Evolutionary conservation across 2,113 vertebrate genomes (phyloP), one percentile per base, ranked within the genome.

Genomic region (Edolisoma coerulescens): DNA sequence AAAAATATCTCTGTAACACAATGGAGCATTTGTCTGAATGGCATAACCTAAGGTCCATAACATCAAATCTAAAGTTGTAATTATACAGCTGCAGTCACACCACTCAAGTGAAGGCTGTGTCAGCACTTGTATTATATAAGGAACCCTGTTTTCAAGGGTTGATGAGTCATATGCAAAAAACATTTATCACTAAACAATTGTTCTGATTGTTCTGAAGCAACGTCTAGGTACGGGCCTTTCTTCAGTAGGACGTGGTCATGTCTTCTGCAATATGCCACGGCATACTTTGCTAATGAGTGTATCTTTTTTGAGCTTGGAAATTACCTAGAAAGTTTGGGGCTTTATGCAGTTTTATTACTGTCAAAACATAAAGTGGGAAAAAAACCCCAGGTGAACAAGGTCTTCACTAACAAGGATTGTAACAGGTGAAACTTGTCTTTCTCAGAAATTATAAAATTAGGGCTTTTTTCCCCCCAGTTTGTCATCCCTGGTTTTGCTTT

Each of bases 51-150:
- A 77, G 61, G 89, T 93, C 89, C 85, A 47, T 53, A 63, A 33
- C 61, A 95, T 96, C 85, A 93, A 81, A 83, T 80, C 68, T 60
- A 83, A 97, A 96, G 92, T 96, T 96, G 91, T 97, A 96, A 97
- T 95, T 96, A 81, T 88, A 70, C 84, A 94, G 87, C 84, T 97
- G 87, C 92, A 92, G 86, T 97, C 90, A 88, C 59, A 91, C 92
- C 83, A 91, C 79, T 90, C 85, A 68, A 75, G 69, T 73, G 84
- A 91, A 83, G 95, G 71, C 89, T 92, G 84, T 96, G 91, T 96
- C 93, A 94, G 74, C 86, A 78, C 61, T 59, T 69, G 87, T 44
- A 83, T 88, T 94, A 64, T 92, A 65, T 73, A 95, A 92, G 65
- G 71, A 84, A 57, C 84, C 75, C 28, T 41, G 83, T 80, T 96